Evolutionary conservation across 2,797 vertebrate genomes (phyloP).

Genomic region (Schizopygopsis malacanthus): DNA sequence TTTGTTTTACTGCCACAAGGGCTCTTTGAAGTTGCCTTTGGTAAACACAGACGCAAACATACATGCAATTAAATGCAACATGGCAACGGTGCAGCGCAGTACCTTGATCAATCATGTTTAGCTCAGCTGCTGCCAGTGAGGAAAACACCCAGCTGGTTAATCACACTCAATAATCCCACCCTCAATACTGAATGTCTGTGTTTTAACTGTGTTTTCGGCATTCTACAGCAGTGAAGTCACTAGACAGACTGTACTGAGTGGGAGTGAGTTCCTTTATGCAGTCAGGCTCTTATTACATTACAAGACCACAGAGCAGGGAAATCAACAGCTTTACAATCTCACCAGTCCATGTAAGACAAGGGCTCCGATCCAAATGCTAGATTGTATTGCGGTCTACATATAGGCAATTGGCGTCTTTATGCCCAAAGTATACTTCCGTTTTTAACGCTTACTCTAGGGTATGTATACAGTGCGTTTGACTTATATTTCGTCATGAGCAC

Average conservation of each 20-base stretch:
- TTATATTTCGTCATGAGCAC: too few relatives aligned
- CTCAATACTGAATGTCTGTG: constrained; percentile 25
- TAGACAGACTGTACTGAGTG: constrained; percentile 42
- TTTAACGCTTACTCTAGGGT: background rate
- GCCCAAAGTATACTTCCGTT: background rate
- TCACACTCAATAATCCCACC: constrained; percentile 24
- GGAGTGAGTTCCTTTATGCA: constrained; percentile 31
- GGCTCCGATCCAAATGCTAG: background rate
- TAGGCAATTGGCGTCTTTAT: background rate
- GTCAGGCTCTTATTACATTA: constrained; percentile 54
- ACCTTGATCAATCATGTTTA: constrained; percentile 12
- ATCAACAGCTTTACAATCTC: constrained; percentile 26
- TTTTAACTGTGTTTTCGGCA: constrained; percentile 46
- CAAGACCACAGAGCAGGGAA: constrained; percentile 34
- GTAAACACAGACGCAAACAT: constrained; percentile 27
- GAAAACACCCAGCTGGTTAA: constrained; percentile 42
- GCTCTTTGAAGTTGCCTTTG: constrained; percentile 16
- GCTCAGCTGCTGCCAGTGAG: constrained; percentile 45
- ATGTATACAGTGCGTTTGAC: background rate
- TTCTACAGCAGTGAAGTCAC: constrained; percentile 55
- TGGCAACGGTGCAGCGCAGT: background rate
- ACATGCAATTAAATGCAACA: constrained; percentile 24
- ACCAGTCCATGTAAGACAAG: background rate
- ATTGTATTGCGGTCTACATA: background rate
- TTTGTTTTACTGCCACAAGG: constrained; percentile 29